Evolutionary conservation across 1,140 invertebrate species (phyloP).

Genomic region (Bombus ignitus): DNA sequence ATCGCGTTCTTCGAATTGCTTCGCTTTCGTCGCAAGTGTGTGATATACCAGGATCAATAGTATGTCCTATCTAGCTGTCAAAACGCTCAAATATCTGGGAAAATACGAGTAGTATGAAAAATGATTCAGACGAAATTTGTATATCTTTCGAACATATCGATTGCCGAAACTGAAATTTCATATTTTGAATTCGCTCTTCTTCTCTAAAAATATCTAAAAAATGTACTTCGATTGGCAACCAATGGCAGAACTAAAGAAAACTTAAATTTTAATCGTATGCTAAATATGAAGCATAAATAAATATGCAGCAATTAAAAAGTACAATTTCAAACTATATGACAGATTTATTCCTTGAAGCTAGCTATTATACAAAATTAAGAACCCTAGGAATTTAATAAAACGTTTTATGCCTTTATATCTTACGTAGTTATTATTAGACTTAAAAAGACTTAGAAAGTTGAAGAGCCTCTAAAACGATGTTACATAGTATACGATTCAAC

Average conservation of each 20-base stretch:
- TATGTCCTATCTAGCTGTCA: too few relatives aligned
- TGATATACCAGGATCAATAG: too few relatives aligned
- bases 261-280: neutral
- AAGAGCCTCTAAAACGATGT: too few relatives aligned
- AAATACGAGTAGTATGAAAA: too few relatives aligned
- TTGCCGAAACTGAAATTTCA: too few relatives aligned
- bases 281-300: neutral
- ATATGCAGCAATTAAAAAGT: neutral
- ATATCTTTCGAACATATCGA: too few relatives aligned
- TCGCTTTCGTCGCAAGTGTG: too few relatives aligned
- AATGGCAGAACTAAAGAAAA: neutral
- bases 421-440: neutral
- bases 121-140: too few relatives aligned
- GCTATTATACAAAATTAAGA: neutral
- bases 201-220: neutral
- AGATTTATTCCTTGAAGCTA: neutral
- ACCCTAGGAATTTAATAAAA: neutral
- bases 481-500: too few relatives aligned
- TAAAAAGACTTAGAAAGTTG: neutral
- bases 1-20: too few relatives aligned
- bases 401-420: neutral
- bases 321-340: neutral
- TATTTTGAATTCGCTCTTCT: neutral
- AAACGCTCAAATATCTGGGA: too few relatives aligned
- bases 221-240: neutral